These are phyloP conservation scores for Tragelaphus buxtoni DNA, from an alignment of 2,113 vertebrate genomes.

Conservation along the genomic window DNA sequence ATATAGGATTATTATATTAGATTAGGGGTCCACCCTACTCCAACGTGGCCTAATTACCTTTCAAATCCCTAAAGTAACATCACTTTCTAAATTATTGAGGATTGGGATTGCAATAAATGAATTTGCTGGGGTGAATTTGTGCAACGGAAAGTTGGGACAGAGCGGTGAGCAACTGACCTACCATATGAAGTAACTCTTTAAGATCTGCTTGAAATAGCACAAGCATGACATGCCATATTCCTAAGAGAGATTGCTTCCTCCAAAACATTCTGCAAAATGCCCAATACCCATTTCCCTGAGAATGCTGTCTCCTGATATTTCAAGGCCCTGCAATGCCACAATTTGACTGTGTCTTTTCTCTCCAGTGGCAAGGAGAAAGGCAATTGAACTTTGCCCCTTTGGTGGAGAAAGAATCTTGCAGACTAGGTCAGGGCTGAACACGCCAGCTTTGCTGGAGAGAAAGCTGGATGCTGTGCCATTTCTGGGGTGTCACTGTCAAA, in stretches of 20 bases:
- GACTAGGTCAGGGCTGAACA: neutral
- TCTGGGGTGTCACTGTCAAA: neutral
- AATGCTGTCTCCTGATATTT: neutral
- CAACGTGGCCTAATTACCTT: neutral
- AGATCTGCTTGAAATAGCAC: neutral
- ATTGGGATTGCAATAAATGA: neutral
- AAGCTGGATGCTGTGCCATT: too few species aligned
- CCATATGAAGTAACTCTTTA: neutral
- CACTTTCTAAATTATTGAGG: neutral
- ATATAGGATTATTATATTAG: neutral
- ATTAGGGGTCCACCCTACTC: neutral
- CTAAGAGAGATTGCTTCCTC: neutral
- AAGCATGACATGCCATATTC: neutral
- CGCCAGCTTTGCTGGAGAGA: neutral
- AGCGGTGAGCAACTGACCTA: neutral
- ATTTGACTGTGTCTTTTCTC: neutral
- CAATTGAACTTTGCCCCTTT: neutral
- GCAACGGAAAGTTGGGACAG: neutral
- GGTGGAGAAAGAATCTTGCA: neutral
- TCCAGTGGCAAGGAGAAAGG: neutral
- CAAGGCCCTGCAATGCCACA: rapidly evolving
- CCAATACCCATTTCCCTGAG: rapidly evolving
- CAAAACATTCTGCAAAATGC: neutral
- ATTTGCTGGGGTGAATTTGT: neutral
- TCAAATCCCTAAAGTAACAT: neutral